These are phyloP conservation scores for Gymnopithys bicolor DNA, from an alignment of 2,797 vertebrate species.

Conservation along the genomic window DNA sequence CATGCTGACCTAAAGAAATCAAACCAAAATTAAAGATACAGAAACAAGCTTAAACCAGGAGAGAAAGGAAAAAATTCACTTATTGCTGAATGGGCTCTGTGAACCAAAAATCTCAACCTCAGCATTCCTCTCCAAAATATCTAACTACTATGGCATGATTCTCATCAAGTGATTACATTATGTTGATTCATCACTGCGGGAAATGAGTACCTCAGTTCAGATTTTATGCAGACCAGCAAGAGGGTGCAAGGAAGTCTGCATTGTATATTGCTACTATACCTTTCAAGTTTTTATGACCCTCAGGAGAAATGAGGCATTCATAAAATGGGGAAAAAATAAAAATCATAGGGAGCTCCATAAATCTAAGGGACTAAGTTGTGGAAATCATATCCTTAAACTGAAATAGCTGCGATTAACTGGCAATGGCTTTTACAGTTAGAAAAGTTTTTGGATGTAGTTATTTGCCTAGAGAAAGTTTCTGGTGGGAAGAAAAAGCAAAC, in stretches of 20 bases:
- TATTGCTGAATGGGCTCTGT: background rate
- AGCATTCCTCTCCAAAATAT: constrained; percentile 19
- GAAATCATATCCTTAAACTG: constrained; percentile 71
- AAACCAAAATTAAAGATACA: constrained; percentile 18
- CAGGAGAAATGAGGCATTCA: constrained; percentile 70
- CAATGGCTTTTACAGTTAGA: constrained; percentile 54
- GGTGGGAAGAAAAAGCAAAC: background rate
- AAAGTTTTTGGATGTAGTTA: constrained; percentile 48
- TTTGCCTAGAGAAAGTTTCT: constrained; percentile 43
- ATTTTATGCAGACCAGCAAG: constrained; percentile 53
- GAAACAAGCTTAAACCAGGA: constrained; percentile 23
- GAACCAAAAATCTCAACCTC: background rate
- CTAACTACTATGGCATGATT: constrained; percentile 26
- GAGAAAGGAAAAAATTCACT: constrained; percentile 22
- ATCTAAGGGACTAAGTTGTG: constrained; percentile 65
- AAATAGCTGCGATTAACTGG: constrained; percentile 60
- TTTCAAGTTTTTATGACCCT: constrained; percentile 64
- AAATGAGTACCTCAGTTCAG: constrained; percentile 66
- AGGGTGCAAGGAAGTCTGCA: constrained; percentile 67
- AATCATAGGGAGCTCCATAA: constrained; percentile 68
- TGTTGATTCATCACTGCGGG: constrained; percentile 71
- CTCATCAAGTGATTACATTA: constrained; percentile 54
- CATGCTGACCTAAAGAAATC: constrained; percentile 14
- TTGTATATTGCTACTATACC: constrained; percentile 67
- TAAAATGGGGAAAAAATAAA: constrained; percentile 65